Evolutionary conservation across 2,113 vertebrate species (phyloP).

Genomic region (Nasalis larvatus): DNA sequence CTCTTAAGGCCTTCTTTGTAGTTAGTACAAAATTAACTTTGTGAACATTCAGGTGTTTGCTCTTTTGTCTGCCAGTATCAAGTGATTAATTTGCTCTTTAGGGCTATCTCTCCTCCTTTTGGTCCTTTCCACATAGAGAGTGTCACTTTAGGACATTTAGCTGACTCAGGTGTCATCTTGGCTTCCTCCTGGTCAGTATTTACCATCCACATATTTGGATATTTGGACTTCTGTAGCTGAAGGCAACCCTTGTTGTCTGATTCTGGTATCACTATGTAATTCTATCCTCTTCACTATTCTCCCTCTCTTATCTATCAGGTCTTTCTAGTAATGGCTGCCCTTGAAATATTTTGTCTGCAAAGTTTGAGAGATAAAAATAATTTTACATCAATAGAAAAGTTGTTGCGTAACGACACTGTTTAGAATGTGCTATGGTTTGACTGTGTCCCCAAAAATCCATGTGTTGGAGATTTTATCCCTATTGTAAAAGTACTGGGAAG

Average conservation of each 20-base stretch:
- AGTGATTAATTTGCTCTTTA: background rate
- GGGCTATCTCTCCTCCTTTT: background rate
- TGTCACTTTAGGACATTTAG: background rate
- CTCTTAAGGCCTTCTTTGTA: background rate
- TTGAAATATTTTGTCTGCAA: conserved; percentile 26
- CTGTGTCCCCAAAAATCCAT: background rate
- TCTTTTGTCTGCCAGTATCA: background rate
- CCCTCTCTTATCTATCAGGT: background rate
- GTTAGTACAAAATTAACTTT: conserved; percentile 2
- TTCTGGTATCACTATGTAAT: background rate
- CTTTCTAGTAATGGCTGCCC: background rate
- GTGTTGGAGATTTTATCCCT: background rate
- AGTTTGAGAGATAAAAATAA: conserved; percentile 10
- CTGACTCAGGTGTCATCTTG: background rate
- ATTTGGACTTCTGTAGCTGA: background rate
- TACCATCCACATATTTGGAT: background rate
- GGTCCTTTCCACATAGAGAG: background rate
- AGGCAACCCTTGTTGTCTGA: background rate
- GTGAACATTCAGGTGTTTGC: background rate
- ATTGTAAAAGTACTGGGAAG: background rate
- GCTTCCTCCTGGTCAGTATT: background rate
- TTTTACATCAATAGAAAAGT: background rate
- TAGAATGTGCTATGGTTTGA: background rate
- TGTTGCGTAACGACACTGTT: background rate
- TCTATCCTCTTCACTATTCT: background rate